phyloP scores from a whole-genome alignment of 2,113 vertebrate genomes.

The Macquaria australasica region DNA sequence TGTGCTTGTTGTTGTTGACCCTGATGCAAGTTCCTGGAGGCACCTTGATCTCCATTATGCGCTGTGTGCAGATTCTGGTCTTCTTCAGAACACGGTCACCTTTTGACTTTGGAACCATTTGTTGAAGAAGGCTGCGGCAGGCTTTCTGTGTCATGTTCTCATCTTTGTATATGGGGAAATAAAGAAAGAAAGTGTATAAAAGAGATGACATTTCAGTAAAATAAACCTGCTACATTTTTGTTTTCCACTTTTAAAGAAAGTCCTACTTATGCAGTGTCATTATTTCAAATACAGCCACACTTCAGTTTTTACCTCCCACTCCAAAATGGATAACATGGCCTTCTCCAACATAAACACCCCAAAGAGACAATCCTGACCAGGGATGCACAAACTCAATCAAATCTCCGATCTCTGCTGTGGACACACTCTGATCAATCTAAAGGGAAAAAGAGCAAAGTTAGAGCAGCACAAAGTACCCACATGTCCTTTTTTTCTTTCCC shows the following conservation, averaged over 20 bases:
- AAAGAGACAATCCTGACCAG: conserved; percentile 50
- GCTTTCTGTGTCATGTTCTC: conserved; percentile 64
- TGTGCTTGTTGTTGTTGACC: conserved; percentile 64
- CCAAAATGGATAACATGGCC: conserved; percentile 61
- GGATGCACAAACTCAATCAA: conserved; percentile 53
- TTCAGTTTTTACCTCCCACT: conserved; percentile 36
- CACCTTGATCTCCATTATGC: conserved; percentile 42
- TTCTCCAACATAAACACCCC: conserved; percentile 56
- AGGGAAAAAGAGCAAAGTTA: neutral
- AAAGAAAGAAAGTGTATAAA: neutral
- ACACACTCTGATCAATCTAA: conserved; percentile 45
- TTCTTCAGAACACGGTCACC: conserved; percentile 30
- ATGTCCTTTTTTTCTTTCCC: neutral
- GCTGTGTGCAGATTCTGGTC: conserved; percentile 33
- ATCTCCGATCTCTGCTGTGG: conserved; percentile 48
- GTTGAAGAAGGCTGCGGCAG: conserved; percentile 48
- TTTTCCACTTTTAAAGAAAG: neutral
- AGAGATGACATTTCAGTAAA: neutral
- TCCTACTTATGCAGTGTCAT: neutral
- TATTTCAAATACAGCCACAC: neutral
- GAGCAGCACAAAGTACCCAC: neutral
- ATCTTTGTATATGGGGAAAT: conserved; percentile 33
- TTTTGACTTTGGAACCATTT: conserved; percentile 41
- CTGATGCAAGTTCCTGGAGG: conserved; percentile 55
- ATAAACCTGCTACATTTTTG: neutral